phyloP scores from a whole-genome alignment of 2,888 invertebrate genomes.

The Furcula furcula region DNA sequence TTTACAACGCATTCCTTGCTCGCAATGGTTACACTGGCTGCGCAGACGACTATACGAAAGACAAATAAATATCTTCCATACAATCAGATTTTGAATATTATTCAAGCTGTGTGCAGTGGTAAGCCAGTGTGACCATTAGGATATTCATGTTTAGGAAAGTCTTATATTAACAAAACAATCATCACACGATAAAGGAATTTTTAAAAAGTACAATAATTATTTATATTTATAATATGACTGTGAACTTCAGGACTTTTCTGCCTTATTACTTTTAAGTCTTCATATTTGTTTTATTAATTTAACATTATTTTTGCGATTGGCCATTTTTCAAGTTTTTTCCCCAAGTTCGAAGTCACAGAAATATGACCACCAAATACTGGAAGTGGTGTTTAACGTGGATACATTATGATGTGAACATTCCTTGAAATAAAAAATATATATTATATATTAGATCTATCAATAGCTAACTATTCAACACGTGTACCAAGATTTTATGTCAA shows the following conservation, averaged over 20 bases:
- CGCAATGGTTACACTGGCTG: slow-evolving; percentile 55
- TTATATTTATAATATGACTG: slow-evolving; percentile 43
- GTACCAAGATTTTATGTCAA: slow-evolving; percentile 59
- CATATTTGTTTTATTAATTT: no score
- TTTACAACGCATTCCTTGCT: slow-evolving; percentile 74
- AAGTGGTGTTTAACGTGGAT: slow-evolving; percentile 46
- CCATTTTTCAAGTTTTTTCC: background rate
- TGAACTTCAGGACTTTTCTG: slow-evolving; percentile 42
- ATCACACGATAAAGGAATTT: slow-evolving; percentile 72
- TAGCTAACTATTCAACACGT: slow-evolving; percentile 40
- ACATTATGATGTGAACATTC: slow-evolving; percentile 71
- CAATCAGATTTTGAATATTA: slow-evolving; percentile 29
- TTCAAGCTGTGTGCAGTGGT: slow-evolving; percentile 47
- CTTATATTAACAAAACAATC: slow-evolving; percentile 69
- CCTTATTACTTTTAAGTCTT: no score
- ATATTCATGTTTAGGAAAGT: slow-evolving; percentile 39
- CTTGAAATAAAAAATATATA: slow-evolving; percentile 59
- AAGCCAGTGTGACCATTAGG: slow-evolving; percentile 55
- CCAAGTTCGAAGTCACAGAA: slow-evolving; percentile 44
- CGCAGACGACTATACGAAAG: slow-evolving; percentile 39
- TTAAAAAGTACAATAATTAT: slow-evolving; percentile 64
- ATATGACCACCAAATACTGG: slow-evolving; percentile 38
- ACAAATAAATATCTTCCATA: slow-evolving; percentile 22
- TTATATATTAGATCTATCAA: slow-evolving; percentile 44
- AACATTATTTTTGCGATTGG: no score